Base-by-base conservation (phyloP, 53 echinoderm and acorn worm genomes). In the Henricia sp. region DNA sequence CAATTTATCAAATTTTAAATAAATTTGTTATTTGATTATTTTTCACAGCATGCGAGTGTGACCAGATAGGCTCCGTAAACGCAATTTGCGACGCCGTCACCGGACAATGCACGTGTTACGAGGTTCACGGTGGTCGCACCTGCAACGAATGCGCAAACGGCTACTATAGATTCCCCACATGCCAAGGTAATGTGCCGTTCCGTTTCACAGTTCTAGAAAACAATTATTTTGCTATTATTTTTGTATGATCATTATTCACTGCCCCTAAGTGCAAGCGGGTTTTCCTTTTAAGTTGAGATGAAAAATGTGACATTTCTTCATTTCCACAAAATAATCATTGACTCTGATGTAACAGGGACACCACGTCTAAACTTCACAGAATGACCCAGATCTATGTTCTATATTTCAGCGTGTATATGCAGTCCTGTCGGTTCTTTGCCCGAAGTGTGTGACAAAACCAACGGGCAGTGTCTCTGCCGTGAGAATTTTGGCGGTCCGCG, bases 1-100 rank as follows among this genome's bases (percentile, higher is more conserved):
- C n/a, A n/a, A n/a, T n/a, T n/a, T n/a, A n/a, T n/a, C n/a, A n/a
- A n/a, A n/a, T n/a, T n/a, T n/a, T n/a, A n/a, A n/a, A n/a, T n/a
- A n/a, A n/a, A n/a, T n/a, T n/a, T n/a, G n/a, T n/a, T n/a, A n/a
- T n/a, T n/a, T n/a, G n/a, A n/a, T n/a, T n/a, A n/a, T n/a, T n/a
- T 82, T 34, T 41, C 27, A 1, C 65, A 96, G 97, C 83, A 40
- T 96, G 97, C 52, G 92, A 92, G 16, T 96, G 97, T 48, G 70
- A 92, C 55, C 26, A n/a, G 0, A 73, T 89, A 20, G 96, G 96
- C 1, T 87, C 90, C 0, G 25, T 67, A 13, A 91, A 91, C 87
- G 71, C 72, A 25, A 88, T 89, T 55, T 96, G 96, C 56, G 90
- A 91, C 6, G 63, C 88, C 25, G 67, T 62, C 56, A 89, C 82